Evolutionary conservation across 2,888 invertebrate genomes (phyloP), one percentile per base, ranked within the genome.

Genomic region (Spilosoma lubricipeda): DNA sequence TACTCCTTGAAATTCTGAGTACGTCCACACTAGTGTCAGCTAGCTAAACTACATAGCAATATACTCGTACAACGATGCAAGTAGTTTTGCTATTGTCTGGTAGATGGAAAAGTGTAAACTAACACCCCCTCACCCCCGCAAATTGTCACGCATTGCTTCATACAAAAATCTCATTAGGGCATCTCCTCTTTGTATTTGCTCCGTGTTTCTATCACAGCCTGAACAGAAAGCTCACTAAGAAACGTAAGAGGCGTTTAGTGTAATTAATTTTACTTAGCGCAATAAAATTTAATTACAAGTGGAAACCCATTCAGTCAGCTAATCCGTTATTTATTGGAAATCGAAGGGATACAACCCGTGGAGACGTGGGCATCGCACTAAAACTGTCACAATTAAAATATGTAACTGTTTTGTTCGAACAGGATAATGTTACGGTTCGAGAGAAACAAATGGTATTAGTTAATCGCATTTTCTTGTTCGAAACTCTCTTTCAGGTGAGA

Each of bases 201-300:
- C n/a, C n/a, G n/a, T n/a, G n/a, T n/a, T n/a, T n/a, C n/a, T 9
- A 56, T 56, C 65, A 36, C 65, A 66, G 39, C 20, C 11, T 13
- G 27, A 45, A 30, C 56, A 56, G 39, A 48, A 52, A 3, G n/a
- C 48, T 23, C 45, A 42, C 42, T 15, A 30, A 67, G 63, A 59
- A 67, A 64, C 15, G n/a, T 69, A 69, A 27, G 23, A 65, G 39
- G 65, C 78, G 83, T 88, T 89, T 87, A 87, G 86, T 86, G 86
- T 88, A 90, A 90, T 93, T 85, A 88, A 92, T 93, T 91, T 89
- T 88, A 91, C 90, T 92, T 90, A 88, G 75, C 69, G 87, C 82
- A 90, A 92, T 93, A 92, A 91, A 93, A 91, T 91, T 91, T 91
- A 92, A 93, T 93, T 92, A 92, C 86, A 80, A 79, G 77, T 82